These are phyloP conservation scores for Chelmon rostratus DNA, from an alignment of 2,797 vertebrate genomes.

Conservation along the genomic window DNA sequence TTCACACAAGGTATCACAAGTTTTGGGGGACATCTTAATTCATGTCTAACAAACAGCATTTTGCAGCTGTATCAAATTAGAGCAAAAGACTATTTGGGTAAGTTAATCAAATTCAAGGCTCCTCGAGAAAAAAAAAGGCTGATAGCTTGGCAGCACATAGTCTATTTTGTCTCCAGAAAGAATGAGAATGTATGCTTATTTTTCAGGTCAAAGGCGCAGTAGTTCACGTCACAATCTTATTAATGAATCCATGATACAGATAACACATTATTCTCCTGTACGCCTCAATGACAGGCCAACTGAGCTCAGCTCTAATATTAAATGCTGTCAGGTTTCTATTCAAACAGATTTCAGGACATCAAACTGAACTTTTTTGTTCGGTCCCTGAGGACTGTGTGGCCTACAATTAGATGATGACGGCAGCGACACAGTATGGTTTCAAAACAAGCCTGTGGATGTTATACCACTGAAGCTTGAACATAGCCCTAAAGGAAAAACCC, in stretches of 20 bases:
- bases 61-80: conserved; percentile 41
- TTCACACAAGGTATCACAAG: neutral
- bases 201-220: conserved; percentile 41
- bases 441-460: conserved; percentile 50
- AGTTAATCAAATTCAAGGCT: conserved; percentile 55
- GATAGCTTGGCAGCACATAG: conserved; percentile 38
- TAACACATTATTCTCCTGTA: neutral
- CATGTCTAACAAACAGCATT: neutral
- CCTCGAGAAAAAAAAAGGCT: conserved; percentile 1
- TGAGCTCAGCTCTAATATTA: neutral
- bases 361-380: conserved; percentile 11
- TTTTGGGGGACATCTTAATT: neutral
- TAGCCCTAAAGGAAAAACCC: conserved; percentile 35
- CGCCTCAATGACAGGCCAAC: neutral
- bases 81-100: conserved; percentile 45
- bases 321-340: neutral
- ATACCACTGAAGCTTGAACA: conserved; percentile 52
- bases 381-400: conserved; percentile 4
- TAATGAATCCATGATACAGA: conserved; percentile 5
- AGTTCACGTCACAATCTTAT: neutral
- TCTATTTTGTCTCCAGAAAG: conserved; percentile 65
- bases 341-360: neutral
- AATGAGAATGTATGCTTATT: conserved; percentile 39
- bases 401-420: conserved; percentile 34
- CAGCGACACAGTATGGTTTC: conserved; percentile 28